Evolutionary conservation across 1,140 invertebrate genomes (phyloP), one percentile per base, ranked within the genome.

Genomic region (Leptinotarsa lineolata): DNA sequence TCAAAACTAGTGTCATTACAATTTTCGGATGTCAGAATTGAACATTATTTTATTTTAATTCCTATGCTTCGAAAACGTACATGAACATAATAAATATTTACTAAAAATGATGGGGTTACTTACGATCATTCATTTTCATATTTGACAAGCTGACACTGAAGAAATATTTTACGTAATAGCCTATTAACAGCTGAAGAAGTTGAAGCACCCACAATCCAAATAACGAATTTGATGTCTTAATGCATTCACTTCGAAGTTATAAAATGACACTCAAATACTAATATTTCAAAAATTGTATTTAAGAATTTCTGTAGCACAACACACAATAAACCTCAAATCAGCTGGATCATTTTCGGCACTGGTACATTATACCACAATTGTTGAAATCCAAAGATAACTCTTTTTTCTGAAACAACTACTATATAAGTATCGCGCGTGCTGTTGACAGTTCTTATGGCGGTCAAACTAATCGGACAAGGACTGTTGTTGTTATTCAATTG

Each of bases 91-190:
- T 24, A 20, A 65, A 30, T 21, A 21, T 21, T 65, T 13, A 67
- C 65, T 30, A 15, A 8, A 30, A 0, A 46, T 0, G 22, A 13
- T 72, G 54, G 21, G 30, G 16, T 24, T 76, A 81, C 78, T 82
- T 80, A 81, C 79, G 76, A 48, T 75, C 77, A 77, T 81, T 79
- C 77, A 81, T 82, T 75, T 82, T 82, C 72, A 18, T 54, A 54
- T 54, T 54, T 18, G 48, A 54, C 48, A 39, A 39, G 30, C 8
- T 39, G 30, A 39, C 30, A 39, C 30, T 54, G 48, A 18, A 54
- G 15, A 54, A 54, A n/a, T 54, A 54, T 54, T 54, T 22, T 64
- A 11, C 21, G 30, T 18, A 59, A 59, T 59, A 59, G 11, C 58
- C 30, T 64, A 5, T 64, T 20, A 24, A 64, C 21, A 20, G 21